Base-by-base conservation (phyloP, 2,797 vertebrate genomes). In the Hozukius guyotensis region DNA sequence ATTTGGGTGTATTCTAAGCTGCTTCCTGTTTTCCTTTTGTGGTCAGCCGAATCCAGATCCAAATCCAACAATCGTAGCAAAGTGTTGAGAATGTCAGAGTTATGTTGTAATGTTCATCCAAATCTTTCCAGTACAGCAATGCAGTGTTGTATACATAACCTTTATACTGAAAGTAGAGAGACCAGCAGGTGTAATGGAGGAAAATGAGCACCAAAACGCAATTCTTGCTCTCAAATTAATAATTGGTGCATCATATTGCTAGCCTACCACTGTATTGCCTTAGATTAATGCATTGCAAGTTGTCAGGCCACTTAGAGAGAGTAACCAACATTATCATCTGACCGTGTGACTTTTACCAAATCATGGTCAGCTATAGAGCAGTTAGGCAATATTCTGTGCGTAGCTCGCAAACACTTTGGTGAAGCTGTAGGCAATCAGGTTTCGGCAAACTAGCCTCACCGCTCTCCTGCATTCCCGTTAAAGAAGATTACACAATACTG, bases 401-500 rank as follows among this genome's bases (percentile, higher is more conserved):
- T 14, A n/a, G 11, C 64, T 64, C 10, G 13, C 20, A 62, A 16
- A 71, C 25, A 25, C 18, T 24, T 60, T 3, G 29, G 53, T 53
- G 42, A 73, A 20, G 27, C 16, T 16, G 16, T 49, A 18, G 5
- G 6, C 12, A 10, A 20, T 60, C 18, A 42, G 32, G 18, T 29
- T 14, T 72, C 31, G 8, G 20, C 36, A 32, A 2, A 32, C 8
- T 46, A 22, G 29, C 42, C 27, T 72, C 42, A 24, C 38, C 18
- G 4, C 34, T 61, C n/a, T 29, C 8, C 32, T 49, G 11, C 6
- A 31, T 68, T 34, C 5, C 61, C 31, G 25, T 38, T 68, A 12
- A 49, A 75, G 18, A 65, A 32, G n/a, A 84, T 70, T 76, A 77
- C 79, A 89, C 79, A 83, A 79, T 73, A 64, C 84, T 86, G 87